Evolutionary conservation across 2,797 vertebrate species (phyloP), one percentile per base, ranked within the genome.

Genomic region (Gymnothorax reevesii): DNA sequence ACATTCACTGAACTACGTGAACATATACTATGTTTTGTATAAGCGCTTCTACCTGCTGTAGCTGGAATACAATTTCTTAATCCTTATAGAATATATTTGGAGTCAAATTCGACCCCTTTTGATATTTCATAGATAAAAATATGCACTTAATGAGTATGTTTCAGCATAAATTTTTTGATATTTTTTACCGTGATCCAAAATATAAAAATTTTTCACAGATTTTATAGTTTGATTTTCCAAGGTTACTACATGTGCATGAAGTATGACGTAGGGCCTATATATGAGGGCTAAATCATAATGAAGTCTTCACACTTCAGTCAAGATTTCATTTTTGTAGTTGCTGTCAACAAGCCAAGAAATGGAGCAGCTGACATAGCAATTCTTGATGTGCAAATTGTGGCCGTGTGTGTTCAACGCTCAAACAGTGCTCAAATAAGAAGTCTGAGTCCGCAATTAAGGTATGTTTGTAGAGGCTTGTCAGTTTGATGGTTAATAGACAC

Each of bases 361-460:
- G 80, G 22, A 33, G 55, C 27, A 88, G 89, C 88, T 90, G 88
- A 60, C 55, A 0, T 82, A 84, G 85, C 88, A 89, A 84, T 90
- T 94, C 90, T 92, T 84, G 87, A 89, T 86, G 89, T 54, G 62
- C 57, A 86, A 87, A 77, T 80, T 7, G 27, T 86, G 82, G 75
- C 66, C 17, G 27, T 57, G 22, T 84, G 86, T 84, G 86, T n/a
- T 66, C 83, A 85, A n/a, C 71, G 60, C 33, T 33, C 49, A 84
- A 27, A 80, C 57, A 84, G 3, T 66, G 49, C 33, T 62, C 83
- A 75, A 87, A 82, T 82, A 83, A 69, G 89, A 79, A 85, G 79
- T 15, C 20, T 57, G 8, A 17, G 22, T 82, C 77, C 87, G 77
- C 85, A 69, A 86, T 69, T 66, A 69, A 17, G 4, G 42, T 82